A percentile compares a stretch with the other conserved stretches of the same genome.
Evolutionary conservation across 2,797 vertebrate genomes (phyloP).

Genomic region (Orestias chungarensis): DNA sequence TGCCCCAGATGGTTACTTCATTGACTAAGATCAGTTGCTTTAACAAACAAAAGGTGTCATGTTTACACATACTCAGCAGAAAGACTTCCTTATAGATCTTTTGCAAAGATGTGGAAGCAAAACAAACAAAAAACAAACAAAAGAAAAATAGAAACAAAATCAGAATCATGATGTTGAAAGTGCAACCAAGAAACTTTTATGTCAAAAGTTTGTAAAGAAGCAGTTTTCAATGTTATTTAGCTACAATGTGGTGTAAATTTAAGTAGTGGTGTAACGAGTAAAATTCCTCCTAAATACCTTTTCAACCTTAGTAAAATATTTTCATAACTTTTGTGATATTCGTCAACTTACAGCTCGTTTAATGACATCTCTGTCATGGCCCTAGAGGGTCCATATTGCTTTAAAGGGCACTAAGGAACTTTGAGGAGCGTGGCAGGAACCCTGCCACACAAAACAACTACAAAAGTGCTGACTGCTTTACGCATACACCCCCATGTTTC

Average conservation of each 20-base stretch:
- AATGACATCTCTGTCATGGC: no score
- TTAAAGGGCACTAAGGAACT: no score
- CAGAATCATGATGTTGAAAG: not conserved
- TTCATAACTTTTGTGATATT: no score
- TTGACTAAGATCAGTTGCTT: slow-evolving; percentile 46
- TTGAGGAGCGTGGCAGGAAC: no score
- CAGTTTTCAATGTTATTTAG: not conserved
- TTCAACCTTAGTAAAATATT: no score
- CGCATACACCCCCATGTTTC: no score
- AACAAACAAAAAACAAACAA: no score
- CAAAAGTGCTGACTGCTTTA: no score
- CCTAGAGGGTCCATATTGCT: no score
- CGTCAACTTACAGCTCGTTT: no score
- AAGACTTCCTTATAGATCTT: slow-evolving; percentile 59
- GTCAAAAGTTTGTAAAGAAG: not conserved
- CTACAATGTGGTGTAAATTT: not conserved
- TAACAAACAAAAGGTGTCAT: slow-evolving; percentile 49
- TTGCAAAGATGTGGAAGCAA: slow-evolving; percentile 50
- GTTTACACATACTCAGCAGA: slow-evolving; percentile 59
- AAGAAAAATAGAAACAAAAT: slow-evolving; percentile 28
- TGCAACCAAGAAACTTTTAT: not conserved
- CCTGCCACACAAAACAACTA: no score
- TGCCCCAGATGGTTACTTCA: slow-evolving; percentile 35
- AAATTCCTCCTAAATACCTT: no score
- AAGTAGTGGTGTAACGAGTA: not conserved